Conservation (phyloP, 2,797 vertebrate species). For the Apogon hyalosoma region DNA sequence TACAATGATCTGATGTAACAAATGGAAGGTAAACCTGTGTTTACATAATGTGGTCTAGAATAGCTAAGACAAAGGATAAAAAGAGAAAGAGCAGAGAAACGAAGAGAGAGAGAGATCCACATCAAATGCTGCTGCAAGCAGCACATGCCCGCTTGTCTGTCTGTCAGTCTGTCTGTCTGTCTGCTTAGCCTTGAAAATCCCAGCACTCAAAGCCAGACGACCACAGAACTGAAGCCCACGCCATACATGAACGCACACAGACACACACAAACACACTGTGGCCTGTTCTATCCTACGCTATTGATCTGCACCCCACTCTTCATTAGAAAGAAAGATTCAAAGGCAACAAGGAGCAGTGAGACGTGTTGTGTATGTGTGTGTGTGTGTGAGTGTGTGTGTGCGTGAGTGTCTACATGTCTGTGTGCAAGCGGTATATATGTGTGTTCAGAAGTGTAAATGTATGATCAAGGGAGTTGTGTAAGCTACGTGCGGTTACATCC, state of each 20-base stretch:
- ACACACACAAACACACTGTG: conserved; percentile 42
- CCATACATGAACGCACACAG: conserved; percentile 44
- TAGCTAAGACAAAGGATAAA: conserved; percentile 44
- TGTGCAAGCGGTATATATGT: conserved; percentile 17
- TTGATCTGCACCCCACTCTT: conserved; percentile 83
- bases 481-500: conserved; percentile 59
- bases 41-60: conserved; percentile 70
- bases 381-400: conserved; percentile 44
- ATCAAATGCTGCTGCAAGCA: conserved; percentile 70
- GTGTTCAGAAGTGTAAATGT: conserved; percentile 58
- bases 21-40: conserved; percentile 65
- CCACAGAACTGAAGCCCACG: conserved; percentile 77
- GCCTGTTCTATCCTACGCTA: conserved; percentile 77
- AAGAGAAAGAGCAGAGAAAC: conserved; percentile 41
- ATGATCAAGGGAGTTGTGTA: conserved; percentile 73
- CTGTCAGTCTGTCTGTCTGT: conserved; percentile 62
- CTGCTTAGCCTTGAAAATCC: conserved; percentile 77
- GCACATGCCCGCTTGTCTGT: conserved; percentile 65
- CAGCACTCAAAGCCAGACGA: conserved; percentile 75
- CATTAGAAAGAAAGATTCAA: conserved; percentile 82
- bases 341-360: conserved; percentile 72
- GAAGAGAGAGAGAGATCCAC: conserved; percentile 49
- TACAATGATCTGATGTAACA: conserved; percentile 56
- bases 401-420: conserved; percentile 25
- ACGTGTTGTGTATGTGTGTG: conserved; percentile 41